These are phyloP conservation scores for Gryllus bimaculatus DNA, from an alignment of 1,140 invertebrate genomes.

Conservation along the genomic window DNA sequence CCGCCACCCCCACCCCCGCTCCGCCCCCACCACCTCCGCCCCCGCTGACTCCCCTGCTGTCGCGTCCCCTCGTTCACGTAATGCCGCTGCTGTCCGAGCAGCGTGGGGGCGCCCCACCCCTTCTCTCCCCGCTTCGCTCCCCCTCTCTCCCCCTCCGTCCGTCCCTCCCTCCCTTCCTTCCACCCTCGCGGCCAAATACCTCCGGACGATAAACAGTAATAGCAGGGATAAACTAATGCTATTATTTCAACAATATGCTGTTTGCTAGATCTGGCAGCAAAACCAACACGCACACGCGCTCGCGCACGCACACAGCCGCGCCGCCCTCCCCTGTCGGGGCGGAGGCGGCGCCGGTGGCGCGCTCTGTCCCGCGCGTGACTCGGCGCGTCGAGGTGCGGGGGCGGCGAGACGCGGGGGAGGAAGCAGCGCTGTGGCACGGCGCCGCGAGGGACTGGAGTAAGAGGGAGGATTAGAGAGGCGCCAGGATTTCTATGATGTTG, in stretches of 20 bases:
- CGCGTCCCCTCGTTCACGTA: neutral
- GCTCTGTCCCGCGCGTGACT: too few relatives aligned
- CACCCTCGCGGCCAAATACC: neutral
- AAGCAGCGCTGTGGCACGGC: too few relatives aligned
- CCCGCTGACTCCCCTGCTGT: neutral
- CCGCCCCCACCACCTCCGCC: too few relatives aligned
- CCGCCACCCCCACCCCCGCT: neutral
- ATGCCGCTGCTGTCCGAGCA: neutral
- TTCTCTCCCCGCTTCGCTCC: neutral
- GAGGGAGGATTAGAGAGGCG: too few relatives aligned
- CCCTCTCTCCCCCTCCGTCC: neutral
- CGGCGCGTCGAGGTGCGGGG: too few relatives aligned
- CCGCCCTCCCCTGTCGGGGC: too few relatives aligned
- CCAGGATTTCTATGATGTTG: too few relatives aligned
- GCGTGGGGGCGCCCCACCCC: too few relatives aligned
- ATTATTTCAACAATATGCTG: conserved; percentile 5
- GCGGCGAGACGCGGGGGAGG: too few relatives aligned
- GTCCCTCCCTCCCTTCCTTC: too few relatives aligned
- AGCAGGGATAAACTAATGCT: conserved; percentile 1
- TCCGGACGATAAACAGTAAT: neutral
- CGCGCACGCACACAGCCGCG: neutral
- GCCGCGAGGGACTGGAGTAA: too few relatives aligned
- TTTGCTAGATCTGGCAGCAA: neutral
- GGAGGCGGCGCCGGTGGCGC: neutral
- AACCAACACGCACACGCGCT: neutral